Conservation (phyloP, 2,113 vertebrate species). For the Toxostoma redivivum region DNA sequence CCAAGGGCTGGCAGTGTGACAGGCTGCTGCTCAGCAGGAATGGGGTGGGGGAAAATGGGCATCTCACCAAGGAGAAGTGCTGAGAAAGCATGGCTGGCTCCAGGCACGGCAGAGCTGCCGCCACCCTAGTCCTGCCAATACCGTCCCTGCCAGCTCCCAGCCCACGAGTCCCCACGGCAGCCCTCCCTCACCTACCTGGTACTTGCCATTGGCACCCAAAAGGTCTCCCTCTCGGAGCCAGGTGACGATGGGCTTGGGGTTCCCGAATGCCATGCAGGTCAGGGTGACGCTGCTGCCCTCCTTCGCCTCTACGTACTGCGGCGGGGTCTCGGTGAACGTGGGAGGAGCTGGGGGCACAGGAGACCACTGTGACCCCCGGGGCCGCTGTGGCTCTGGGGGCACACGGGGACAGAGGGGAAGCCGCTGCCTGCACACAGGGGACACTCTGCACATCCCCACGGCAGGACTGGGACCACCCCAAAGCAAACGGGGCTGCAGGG, state of each 20-base stretch:
- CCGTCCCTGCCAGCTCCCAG: accelerated
- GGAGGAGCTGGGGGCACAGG: constrained; percentile 85
- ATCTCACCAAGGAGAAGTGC: neutral
- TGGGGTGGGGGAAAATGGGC: neutral
- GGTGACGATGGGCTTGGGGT: constrained; percentile 95
- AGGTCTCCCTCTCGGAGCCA: constrained; percentile 93
- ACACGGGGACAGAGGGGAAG: neutral
- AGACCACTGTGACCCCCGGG: neutral
- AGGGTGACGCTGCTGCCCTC: constrained; percentile 91
- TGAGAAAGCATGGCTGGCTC: neutral
- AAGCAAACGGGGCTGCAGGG: neutral
- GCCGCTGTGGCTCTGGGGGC: neutral
- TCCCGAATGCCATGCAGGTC: constrained; percentile 94
- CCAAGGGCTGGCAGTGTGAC: neutral
- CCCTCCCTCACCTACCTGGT: constrained; percentile 79
- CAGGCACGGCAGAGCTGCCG: accelerated
- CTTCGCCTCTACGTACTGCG: constrained; percentile 96
- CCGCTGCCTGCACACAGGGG: neutral
- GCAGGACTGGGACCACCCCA: neutral
- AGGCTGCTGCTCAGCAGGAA: neutral
- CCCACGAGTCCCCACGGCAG: neutral
- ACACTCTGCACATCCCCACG: accelerated
- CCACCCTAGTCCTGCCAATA: accelerated
- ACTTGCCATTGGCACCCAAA: constrained; percentile 85
- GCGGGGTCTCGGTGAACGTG: constrained; percentile 93